Conservation (phyloP, 2,888 invertebrate genomes). For the Latrodectus elegans region DNA sequence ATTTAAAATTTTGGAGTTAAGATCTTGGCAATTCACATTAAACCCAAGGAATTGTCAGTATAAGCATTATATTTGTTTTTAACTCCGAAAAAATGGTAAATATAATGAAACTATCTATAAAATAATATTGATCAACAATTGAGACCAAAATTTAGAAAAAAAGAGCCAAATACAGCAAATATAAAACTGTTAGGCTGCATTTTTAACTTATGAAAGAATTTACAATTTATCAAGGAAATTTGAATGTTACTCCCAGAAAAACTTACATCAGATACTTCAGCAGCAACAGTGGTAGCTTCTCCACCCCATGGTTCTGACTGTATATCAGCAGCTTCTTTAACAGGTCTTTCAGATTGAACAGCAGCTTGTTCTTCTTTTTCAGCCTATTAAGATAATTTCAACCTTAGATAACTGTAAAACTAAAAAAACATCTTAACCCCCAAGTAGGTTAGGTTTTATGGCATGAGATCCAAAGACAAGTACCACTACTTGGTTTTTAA, state of each 20-base stretch:
- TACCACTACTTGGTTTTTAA: too few species aligned
- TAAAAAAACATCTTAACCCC: too few species aligned
- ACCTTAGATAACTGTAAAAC: too few species aligned
- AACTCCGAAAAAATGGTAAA: too few species aligned
- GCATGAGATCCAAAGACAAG: too few species aligned
- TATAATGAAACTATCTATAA: neutral
- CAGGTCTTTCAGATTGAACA: conserved; percentile 59
- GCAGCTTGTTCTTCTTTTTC: conserved; percentile 69
- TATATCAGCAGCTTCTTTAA: conserved; percentile 59
- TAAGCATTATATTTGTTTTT: neutral
- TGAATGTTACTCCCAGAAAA: neutral
- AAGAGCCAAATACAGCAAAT: neutral
- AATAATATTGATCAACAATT: neutral
- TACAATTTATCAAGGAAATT: neutral
- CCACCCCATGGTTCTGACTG: conserved; percentile 66
- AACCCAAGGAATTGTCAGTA: too few species aligned
- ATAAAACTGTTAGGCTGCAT: neutral
- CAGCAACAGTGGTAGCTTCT: conserved; percentile 43
- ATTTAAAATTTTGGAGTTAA: too few species aligned
- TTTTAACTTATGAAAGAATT: neutral
- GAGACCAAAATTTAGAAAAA: neutral
- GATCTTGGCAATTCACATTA: too few species aligned
- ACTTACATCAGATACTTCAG: conserved; percentile 67
- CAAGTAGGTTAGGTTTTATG: too few species aligned
- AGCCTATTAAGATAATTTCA: conserved; percentile 34